These are phyloP conservation scores for Achroia grisella DNA, from an alignment of 1,140 invertebrate genomes.

Conservation along the genomic window DNA sequence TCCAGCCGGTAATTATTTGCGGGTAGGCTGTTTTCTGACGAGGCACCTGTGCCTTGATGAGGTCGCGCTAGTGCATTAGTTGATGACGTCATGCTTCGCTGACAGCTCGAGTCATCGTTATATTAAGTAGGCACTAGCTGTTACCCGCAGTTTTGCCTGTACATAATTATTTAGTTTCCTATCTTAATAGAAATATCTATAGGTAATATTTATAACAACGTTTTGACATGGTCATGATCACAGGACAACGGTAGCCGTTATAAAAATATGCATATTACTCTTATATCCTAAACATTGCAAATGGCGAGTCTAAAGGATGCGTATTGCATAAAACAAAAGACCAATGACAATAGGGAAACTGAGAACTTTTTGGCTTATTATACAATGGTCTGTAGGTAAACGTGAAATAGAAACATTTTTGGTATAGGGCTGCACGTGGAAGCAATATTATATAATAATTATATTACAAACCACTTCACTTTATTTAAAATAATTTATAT, in stretches of 20 bases:
- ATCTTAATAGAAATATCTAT: too few species aligned
- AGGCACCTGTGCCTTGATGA: conserved; percentile 34
- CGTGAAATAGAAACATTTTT: conserved; percentile 57
- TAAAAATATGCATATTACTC: too few species aligned
- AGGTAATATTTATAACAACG: too few species aligned
- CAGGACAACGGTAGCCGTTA: too few species aligned
- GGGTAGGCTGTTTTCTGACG: conserved; percentile 6
- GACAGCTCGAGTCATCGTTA: too few species aligned
- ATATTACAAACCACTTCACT: too few species aligned
- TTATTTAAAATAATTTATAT: too few species aligned
- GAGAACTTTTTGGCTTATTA: conserved; percentile 61
- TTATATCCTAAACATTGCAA: too few species aligned
- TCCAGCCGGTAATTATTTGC: conserved; percentile 39
- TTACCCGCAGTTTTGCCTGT: too few species aligned
- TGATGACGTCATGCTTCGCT: conserved; percentile 45
- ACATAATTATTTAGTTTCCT: too few species aligned
- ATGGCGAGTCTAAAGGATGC: conserved; percentile 39
- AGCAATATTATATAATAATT: conserved; percentile 5
- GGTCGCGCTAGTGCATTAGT: conserved; percentile 52
- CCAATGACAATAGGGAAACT: conserved; percentile 51
- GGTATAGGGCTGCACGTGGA: conserved; percentile 33
- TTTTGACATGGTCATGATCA: too few species aligned
- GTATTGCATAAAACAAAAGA: conserved; percentile 69
- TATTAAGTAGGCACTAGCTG: too few species aligned
- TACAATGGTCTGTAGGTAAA: conserved; percentile 62